Evolutionary conservation across 2,888 invertebrate genomes (phyloP), one percentile per base, ranked within the genome.

Genomic region (Pyrrhia umbra): DNA sequence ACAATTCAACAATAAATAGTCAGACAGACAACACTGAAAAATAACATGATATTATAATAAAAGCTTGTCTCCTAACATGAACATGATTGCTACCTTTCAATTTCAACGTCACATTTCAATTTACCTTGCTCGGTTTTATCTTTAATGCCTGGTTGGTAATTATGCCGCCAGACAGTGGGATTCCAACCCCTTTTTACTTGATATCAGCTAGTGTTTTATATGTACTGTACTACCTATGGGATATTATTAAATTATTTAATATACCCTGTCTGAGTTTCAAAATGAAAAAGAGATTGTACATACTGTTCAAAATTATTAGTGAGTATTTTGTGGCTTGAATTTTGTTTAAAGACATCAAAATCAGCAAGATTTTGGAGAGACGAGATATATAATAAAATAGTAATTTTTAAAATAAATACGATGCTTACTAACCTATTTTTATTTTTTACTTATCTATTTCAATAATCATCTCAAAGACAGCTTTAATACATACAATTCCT

Each of bases 101-200:
- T 72, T 69, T 58, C 13, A 45, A 58, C 69, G 69, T 79, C 71
- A 84, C 74, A 83, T 88, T 86, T 86, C 84, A 86, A 85, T 88
- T 86, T 82, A 79, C 79, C 75, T 68, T 57, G 72, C 77, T 73
- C 76, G 77, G 83, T 80, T 85, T 79, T 80, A 87, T 85, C 84
- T 83, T 83, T 80, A 84, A 85, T 83, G 79, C 81, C 77, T 83
- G 81, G 65, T 60, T 83, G 80, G 82, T 88, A 88, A 88, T 88
- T 87, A 86, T 81, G 62, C 73, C 63, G 79, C 79, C 85, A 87
- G 88, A 87, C 88, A 85, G 82, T 80, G 51, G 80, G 77, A 82
- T 81, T 77, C 69, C 80, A 77, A 77, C 82, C 84, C 84, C 81
- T 80, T 81, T 81, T 79, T 71, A 79, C 71, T 79, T 63, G 67